Evolutionary conservation across 2,797 vertebrate genomes (phyloP), one percentile per base, ranked within the genome.

Genomic region (Cheirogaleus major): DNA sequence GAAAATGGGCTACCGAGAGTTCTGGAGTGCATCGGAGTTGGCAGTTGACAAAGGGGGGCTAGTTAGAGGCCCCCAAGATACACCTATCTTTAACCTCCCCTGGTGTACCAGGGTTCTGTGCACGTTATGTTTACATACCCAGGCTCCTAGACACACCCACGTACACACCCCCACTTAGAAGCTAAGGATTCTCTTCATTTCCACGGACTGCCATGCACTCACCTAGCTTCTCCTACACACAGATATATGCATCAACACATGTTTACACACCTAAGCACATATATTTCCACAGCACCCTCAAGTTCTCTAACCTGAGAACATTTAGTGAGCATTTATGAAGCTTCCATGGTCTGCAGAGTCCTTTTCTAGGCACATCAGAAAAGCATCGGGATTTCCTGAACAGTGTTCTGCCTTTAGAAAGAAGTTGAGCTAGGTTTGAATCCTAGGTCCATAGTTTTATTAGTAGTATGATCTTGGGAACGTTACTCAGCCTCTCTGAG

Each of bases 381-480:
- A 72, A 83, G 27, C 38, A 9, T n/a, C 0, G 0, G 4, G 15
- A 57, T 50, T 1, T 67, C 55, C 41, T 90, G 61, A 80, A 92
- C 48, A 73, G 35, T 55, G 11, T 59, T 83, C 43, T 70, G 12
- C 50, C 59, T 93, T 89, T 89, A 85, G 41, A 91, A 89, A 69
- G 55, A 92, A 78, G 43, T 38, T 83, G 79, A 82, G n/a, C 32
- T 93, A 78, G 50, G 57, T 96, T 83, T 92, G 73, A 90, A 75
- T 81, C 67, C 25, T 0, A 0, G n/a, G 50, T 45, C 45, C 32
- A 13, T 79, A 23, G 14, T 92, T 95, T 92, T 86, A 67, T 63
- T 72, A 69, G 35, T 86, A 22, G 48, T 59, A 25, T 96, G 69
- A 87, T 73, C 86, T 91, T 67, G 57, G 38, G 25, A 88, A 89